Percentiles rank a stretch among this genome's conserved stretches.
Conservation (phyloP, 2,797 vertebrate genomes). For the Geotrypetes seraphini region DNA sequence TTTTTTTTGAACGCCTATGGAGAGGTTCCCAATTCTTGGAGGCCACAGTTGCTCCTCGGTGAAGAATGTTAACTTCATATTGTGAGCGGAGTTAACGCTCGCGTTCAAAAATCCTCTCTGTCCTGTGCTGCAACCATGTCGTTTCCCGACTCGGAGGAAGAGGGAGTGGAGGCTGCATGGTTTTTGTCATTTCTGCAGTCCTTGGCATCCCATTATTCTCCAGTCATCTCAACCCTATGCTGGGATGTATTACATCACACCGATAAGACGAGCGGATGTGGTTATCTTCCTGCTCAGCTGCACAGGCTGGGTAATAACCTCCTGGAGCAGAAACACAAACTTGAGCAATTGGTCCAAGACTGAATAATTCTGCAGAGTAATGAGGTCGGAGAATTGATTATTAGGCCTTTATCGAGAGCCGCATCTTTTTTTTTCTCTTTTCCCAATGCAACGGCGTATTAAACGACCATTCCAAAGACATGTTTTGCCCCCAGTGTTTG, state of each 20-base stretch:
- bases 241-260: conserved; percentile 76
- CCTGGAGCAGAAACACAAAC: conserved; percentile 52
- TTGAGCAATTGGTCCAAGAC: conserved; percentile 62
- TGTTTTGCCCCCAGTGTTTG: too few relatives aligned
- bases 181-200: conserved; percentile 60
- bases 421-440: conserved; percentile 32
- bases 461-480: conserved; percentile 11
- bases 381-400: conserved; percentile 68
- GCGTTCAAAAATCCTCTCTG: conserved; percentile 18
- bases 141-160: conserved; percentile 17
- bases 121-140: conserved; percentile 5
- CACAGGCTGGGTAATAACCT: conserved; percentile 64
- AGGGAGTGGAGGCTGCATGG: conserved; percentile 34
- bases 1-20: conserved; percentile 15
- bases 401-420: conserved; percentile 43
- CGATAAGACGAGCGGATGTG: conserved; percentile 75
- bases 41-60: conserved; percentile 30
- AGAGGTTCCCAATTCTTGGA: conserved; percentile 14
- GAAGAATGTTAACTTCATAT: conserved; percentile 36
- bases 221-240: conserved; percentile 56
- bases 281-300: conserved; percentile 81
- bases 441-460: conserved; percentile 20
- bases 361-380: conserved; percentile 68
- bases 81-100: conserved; percentile 19
- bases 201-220: conserved; percentile 63